A percentile compares a stretch with the other conserved stretches of the same genome.
Evolutionary conservation across 2,888 invertebrate species (phyloP).

Genomic region (Ochropacha duplaris): DNA sequence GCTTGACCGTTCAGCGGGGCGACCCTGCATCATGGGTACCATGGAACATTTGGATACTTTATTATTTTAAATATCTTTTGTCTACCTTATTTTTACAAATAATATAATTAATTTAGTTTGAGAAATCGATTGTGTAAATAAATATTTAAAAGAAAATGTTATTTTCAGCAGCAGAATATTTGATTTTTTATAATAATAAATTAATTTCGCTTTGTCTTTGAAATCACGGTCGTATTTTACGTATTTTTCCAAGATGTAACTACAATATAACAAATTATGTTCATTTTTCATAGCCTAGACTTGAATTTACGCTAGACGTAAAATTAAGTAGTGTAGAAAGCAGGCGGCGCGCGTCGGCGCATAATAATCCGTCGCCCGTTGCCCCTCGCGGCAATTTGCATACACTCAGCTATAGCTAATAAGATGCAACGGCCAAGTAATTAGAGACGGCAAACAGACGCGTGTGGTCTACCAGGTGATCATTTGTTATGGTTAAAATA

Average conservation of each 20-base stretch:
- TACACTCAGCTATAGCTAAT: constrained; percentile 31
- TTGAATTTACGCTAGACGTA: background rate
- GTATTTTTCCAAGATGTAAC: background rate
- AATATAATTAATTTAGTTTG: no score
- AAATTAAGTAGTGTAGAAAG: constrained; percentile 14
- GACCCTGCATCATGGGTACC: no score
- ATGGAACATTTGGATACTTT: no score
- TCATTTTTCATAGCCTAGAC: background rate
- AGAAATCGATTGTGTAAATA: no score
- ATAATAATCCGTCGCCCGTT: constrained; percentile 31
- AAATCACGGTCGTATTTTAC: background rate
- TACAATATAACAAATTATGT: background rate
- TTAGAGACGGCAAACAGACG: constrained; percentile 15
- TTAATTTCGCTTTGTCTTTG: no score
- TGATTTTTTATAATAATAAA: no score
- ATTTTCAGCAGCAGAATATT: no score
- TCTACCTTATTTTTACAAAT: no score
- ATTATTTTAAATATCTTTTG: no score
- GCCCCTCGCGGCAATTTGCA: constrained; percentile 32
- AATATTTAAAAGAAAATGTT: no score
- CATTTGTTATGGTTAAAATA: background rate
- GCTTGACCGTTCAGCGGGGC: no score
- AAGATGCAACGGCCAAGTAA: constrained; percentile 21
- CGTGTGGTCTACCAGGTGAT: constrained; percentile 16
- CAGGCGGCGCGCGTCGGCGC: constrained; percentile 35